A percentile compares a stretch with the other conserved stretches of the same genome.
These are phyloP conservation scores for Ophion costatus DNA, from an alignment of 2,888 invertebrate genomes.

Conservation along the genomic window DNA sequence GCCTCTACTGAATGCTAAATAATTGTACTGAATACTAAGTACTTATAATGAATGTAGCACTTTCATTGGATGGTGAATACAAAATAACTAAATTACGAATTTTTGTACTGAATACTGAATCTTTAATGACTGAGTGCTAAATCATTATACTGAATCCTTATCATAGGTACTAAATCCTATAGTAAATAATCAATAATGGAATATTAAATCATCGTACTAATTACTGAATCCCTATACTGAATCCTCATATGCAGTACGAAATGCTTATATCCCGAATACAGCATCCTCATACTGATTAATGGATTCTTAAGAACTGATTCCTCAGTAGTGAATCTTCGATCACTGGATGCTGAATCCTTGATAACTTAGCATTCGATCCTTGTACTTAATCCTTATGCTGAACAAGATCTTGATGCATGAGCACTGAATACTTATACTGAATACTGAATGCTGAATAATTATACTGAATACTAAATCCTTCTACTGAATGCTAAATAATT, in stretches of 20 bases:
- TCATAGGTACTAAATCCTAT: no score
- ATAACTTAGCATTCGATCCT: background rate
- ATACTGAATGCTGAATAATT: no score
- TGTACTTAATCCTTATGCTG: background rate
- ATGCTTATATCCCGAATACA: no score
- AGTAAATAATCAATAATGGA: no score
- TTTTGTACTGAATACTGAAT: background rate
- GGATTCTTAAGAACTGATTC: no score
- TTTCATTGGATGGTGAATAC: background rate
- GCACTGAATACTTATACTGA: no score
- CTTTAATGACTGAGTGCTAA: background rate
- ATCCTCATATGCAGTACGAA: background rate
- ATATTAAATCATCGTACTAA: background rate
- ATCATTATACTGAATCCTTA: no score
- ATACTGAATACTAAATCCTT: no score
- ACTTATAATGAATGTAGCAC: no score
- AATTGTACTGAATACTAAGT: background rate
- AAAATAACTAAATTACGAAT: background rate
- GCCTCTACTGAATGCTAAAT: background rate
- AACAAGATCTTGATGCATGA: background rate
- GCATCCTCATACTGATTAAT: no score
- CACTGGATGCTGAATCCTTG: background rate
- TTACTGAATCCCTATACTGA: background rate
- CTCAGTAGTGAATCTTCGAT: background rate
- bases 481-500: background rate